Evolutionary conservation across 37 sponge, comb jelly and placozoan species (phyloP).

Genomic region (Ephydatia muelleri): DNA sequence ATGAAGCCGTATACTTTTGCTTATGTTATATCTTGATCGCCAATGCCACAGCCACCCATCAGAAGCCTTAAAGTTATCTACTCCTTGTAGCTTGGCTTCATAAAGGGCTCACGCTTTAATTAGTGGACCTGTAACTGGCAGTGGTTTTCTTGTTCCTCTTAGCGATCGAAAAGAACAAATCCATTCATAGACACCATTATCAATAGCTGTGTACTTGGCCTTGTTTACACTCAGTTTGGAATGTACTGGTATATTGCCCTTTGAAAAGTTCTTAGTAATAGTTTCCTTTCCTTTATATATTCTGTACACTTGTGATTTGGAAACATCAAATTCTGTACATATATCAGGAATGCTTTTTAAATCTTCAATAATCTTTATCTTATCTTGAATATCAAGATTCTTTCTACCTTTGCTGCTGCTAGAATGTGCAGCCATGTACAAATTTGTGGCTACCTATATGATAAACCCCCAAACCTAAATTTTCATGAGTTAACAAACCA

Average conservation of each 20-base stretch:
- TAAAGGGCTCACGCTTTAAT: not conserved
- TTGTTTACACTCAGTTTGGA: not conserved
- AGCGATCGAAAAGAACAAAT: not conserved
- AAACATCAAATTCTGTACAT: not conserved
- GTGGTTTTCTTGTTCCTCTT: not conserved
- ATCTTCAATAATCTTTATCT: not conserved
- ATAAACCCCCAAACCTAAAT: not conserved
- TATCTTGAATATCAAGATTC: not conserved
- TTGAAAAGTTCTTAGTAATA: not conserved
- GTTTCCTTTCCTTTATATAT: not conserved
- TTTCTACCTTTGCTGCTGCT: not conserved
- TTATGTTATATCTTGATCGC: constrained; percentile 56
- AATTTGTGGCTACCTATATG: not conserved
- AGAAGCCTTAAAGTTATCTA: constrained; percentile 54
- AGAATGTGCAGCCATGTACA: not conserved
- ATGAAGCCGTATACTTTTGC: constrained; percentile 54
- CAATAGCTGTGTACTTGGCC: not conserved
- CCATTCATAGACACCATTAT: not conserved
- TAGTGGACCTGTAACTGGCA: not conserved
- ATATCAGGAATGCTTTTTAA: not conserved
- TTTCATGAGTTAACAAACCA: not conserved
- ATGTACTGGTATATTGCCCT: not conserved
- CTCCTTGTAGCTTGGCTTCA: constrained; percentile 37
- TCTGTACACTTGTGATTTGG: not conserved
- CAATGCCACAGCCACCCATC: constrained; percentile 68